Evolutionary conservation across 35 echinoderm and acorn worm genomes (phyloP).

Genomic region (Apostichopus japonicus): DNA sequence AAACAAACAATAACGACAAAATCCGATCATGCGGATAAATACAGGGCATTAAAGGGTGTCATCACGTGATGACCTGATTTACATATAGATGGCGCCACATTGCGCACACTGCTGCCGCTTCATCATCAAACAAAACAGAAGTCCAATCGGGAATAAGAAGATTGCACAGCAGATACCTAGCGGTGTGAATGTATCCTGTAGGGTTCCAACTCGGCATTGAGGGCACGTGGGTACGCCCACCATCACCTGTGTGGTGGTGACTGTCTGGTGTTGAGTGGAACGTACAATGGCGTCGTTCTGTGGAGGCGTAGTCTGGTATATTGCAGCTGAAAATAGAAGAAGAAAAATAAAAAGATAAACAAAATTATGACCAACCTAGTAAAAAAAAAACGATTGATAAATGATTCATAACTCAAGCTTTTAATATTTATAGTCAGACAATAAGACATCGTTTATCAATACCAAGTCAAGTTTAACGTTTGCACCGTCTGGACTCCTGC

Average conservation of each 20-base stretch:
- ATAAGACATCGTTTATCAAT: too few species aligned
- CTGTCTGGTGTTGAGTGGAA: slow-evolving; percentile 39
- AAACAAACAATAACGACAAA: too few species aligned
- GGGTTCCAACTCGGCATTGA: slow-evolving; percentile 64
- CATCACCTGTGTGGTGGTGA: slow-evolving; percentile 73
- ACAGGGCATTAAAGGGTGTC: background rate
- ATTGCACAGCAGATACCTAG: slow-evolving; percentile 86
- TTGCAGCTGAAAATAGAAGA: background rate
- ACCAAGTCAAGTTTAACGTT: too few species aligned
- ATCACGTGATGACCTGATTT: background rate
- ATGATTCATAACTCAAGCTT: background rate
- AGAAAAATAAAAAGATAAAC: background rate
- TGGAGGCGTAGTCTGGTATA: slow-evolving; percentile 47
- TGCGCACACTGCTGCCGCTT: slow-evolving; percentile 38
- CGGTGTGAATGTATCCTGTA: slow-evolving; percentile 78
- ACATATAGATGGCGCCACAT: slow-evolving; percentile 57
- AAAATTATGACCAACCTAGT: background rate
- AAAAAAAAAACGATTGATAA: background rate
- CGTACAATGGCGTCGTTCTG: slow-evolving; percentile 14
- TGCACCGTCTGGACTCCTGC: too few species aligned
- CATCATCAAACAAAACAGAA: slow-evolving; percentile 70
- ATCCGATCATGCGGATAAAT: too few species aligned
- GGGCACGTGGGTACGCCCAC: slow-evolving; percentile 58
- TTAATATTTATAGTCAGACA: too few species aligned
- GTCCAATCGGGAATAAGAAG: slow-evolving; percentile 82